Conservation (phyloP, 1,140 invertebrate genomes). For the Zaprionus kolodkinae region DNA sequence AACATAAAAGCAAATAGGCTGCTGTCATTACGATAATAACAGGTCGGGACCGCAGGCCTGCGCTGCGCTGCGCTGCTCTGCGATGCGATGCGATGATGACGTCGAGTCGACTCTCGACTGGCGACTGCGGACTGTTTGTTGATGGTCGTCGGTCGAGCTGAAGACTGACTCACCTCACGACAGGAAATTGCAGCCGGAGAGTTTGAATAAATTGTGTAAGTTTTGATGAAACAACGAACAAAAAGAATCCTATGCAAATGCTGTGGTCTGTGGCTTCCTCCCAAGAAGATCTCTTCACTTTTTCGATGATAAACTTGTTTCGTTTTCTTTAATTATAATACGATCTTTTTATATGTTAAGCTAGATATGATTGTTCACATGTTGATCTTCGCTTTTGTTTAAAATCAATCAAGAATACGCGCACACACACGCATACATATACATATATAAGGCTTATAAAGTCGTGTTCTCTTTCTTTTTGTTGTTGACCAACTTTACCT, state of each 20-base stretch:
- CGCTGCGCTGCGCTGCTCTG: not conserved
- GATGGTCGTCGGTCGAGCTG: conserved; percentile 25
- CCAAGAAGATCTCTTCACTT: not conserved
- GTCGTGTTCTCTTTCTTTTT: conserved; percentile 5
- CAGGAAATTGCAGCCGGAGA: conserved; percentile 58
- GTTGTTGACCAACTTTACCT: conserved; percentile 3
- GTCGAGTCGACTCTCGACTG: conserved; percentile 20
- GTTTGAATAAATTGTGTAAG: conserved; percentile 59
- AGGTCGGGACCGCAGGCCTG: conserved; percentile 65
- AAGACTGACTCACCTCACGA: conserved; percentile 49
- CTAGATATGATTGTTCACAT: not conserved
- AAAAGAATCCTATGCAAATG: conserved; percentile 14
- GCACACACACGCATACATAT: not conserved
- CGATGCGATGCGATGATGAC: conserved; percentile 24
- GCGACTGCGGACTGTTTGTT: conserved; percentile 3
- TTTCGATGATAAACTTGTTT: not conserved
- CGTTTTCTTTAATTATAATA: not conserved
- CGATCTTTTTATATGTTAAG: not conserved
- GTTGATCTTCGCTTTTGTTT: not conserved
- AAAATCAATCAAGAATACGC: not conserved
- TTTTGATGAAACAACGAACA: conserved; percentile 20
- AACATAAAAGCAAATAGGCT: conserved; percentile 78
- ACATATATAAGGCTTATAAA: not conserved
- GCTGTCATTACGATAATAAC: conserved; percentile 76
- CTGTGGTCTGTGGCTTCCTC: not conserved